phyloP scores from a whole-genome alignment of 2,888 invertebrate species.

The Acrocera orbiculus region DNA sequence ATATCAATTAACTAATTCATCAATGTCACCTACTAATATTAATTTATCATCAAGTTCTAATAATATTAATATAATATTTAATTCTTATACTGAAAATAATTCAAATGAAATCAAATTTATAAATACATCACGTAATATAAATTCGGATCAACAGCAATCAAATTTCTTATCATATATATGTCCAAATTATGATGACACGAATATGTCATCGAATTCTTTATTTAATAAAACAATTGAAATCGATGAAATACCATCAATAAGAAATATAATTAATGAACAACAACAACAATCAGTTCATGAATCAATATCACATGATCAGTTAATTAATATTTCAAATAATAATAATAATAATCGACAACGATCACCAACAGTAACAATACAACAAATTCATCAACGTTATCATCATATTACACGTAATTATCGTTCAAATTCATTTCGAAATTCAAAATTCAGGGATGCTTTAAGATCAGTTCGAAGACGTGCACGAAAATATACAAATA shows the following conservation, averaged over 20 bases:
- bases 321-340: no score
- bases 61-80: slow-evolving; percentile 30
- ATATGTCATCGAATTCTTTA: slow-evolving; percentile 29
- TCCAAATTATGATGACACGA: slow-evolving; percentile 28
- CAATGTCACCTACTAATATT: slow-evolving; percentile 24
- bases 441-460: no score
- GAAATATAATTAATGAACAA: neutral
- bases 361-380: slow-evolving; percentile 13
- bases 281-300: slow-evolving; percentile 13
- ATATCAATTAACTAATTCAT: slow-evolving; percentile 14
- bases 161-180: slow-evolving; percentile 26
- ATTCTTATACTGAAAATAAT: slow-evolving; percentile 20
- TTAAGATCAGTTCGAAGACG: no score
- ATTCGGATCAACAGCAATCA: slow-evolving; percentile 17
- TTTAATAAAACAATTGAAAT: slow-evolving; percentile 27
- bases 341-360: no score
- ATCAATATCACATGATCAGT: no score
- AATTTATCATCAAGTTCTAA: slow-evolving; percentile 29
- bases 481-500: no score
- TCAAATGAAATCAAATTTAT: slow-evolving; percentile 28
- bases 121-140: slow-evolving; percentile 21
- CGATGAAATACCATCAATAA: slow-evolving; percentile 21
- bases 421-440: no score
- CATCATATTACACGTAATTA: no score
- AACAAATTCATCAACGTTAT: no score